Evolutionary conservation across 2,113 vertebrate species (phyloP).

Genomic region (Pygoscelis antarcticus): DNA sequence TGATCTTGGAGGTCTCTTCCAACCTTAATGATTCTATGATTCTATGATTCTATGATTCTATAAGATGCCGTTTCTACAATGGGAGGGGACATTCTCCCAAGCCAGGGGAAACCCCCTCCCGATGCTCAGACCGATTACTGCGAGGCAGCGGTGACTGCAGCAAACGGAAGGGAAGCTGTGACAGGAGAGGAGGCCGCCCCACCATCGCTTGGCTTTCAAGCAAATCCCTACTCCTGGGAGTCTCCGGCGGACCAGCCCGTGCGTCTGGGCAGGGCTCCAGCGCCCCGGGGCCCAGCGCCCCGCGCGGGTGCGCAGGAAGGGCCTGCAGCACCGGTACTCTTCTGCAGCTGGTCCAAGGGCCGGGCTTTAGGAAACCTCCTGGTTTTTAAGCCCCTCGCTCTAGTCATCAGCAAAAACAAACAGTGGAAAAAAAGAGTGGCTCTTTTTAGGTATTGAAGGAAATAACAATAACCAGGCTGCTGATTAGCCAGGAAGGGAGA

Average conservation of each 20-base stretch:
- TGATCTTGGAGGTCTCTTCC: too few relatives aligned
- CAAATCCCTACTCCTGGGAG: background rate
- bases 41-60: too few relatives aligned
- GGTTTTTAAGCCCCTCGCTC: background rate
- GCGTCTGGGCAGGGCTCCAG: background rate
- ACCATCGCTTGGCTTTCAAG: background rate
- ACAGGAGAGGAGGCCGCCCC: background rate
- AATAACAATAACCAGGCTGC: background rate
- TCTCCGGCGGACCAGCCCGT: background rate
- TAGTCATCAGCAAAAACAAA: background rate
- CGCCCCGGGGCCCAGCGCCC: background rate
- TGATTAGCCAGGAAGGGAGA: background rate
- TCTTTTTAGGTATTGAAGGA: background rate
- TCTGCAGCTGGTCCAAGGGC: background rate
- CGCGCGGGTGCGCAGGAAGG: background rate
- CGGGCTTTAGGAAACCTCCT: background rate
- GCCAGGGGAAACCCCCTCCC: background rate
- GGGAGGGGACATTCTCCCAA: background rate
- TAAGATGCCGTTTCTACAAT: too few relatives aligned
- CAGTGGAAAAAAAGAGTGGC: background rate
- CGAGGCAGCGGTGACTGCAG: background rate
- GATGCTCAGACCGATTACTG: too few relatives aligned
- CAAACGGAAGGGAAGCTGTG: background rate
- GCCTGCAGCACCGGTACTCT: background rate
- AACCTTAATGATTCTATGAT: too few relatives aligned